Evolutionary conservation across 2,888 invertebrate species (phyloP), one percentile per base, ranked within the genome.

Genomic region (Aphidius colemani): DNA sequence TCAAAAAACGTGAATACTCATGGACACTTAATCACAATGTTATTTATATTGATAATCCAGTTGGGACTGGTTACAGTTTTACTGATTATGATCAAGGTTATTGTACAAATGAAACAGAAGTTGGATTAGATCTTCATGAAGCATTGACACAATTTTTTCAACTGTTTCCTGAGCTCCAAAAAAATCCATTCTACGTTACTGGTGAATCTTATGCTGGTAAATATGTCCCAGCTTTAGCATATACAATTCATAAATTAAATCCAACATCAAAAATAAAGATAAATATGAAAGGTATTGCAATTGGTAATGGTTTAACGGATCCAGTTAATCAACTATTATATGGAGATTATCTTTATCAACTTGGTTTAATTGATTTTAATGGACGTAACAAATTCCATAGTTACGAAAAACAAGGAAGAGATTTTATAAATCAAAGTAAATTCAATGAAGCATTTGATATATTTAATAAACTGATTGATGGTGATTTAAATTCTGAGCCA

Each of bases 21-120:
- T 97, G 96, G 96, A 90, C 89, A 62, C 83, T 87, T 49, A 88
- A 88, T 8, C 93, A 93, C 79, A 89, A 91, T 71, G 82, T 96
- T 50, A 86, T 97, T 61, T 97, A 93, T 79, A 91, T 97, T 63
- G 96, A 97, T 80, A 96, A 95, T 81, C 96, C 96, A 0, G 96
- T 94, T 0, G 95, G 95, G 2, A 92, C 95, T 3, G 96, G 96
- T 0, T 97, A 91, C 78, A 96, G 96, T 82, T 96, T 95, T 75
- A 95, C 96, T 0, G 87, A 89, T 5, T 82, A 87, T 62, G 88
- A 90, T 18, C 86, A 82, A 62, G 95, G 96, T 0, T 96, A 92
- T 82, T 91, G 92, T 8, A 87, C 84, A 6, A 90, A 93, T 79
- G 90, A 96, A 81, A 88, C 86, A 0, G 89, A 91, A 77, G 92